Evolutionary conservation across 2,113 vertebrate genomes (phyloP).

Genomic region (Callipepla californica): DNA sequence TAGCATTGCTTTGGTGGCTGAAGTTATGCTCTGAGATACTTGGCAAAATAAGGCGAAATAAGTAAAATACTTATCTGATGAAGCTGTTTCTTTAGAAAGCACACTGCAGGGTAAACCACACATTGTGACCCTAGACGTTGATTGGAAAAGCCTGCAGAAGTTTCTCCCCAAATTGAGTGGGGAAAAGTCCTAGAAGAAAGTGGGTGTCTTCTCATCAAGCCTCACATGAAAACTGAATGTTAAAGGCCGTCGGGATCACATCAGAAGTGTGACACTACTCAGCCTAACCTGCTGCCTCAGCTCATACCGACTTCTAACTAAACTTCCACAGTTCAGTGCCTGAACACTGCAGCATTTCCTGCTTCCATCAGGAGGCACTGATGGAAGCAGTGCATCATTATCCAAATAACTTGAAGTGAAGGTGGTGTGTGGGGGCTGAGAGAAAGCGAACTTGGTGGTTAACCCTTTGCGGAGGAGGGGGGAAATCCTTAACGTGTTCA

Average conservation of each 20-base stretch:
- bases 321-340: background rate
- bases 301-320: background rate
- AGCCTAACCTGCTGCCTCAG: background rate
- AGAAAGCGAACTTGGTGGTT: background rate
- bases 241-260: background rate
- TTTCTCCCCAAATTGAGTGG: background rate
- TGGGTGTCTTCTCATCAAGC: background rate
- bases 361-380: background rate
- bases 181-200: background rate
- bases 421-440: background rate
- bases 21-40: background rate
- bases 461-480: rapidly evolving
- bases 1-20: background rate
- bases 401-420: background rate
- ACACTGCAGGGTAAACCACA: background rate
- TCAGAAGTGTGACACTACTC: background rate
- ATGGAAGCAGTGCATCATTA: background rate
- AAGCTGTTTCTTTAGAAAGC: background rate
- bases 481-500: background rate
- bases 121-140: background rate
- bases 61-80: background rate
- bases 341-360: background rate
- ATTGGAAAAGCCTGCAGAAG: background rate
- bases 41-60: background rate
- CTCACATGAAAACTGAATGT: background rate